Percentiles rank a stretch among this genome's conserved stretches.
Evolutionary conservation across 2,797 vertebrate genomes (phyloP).

Genomic region (Corythornis leucogaster): DNA sequence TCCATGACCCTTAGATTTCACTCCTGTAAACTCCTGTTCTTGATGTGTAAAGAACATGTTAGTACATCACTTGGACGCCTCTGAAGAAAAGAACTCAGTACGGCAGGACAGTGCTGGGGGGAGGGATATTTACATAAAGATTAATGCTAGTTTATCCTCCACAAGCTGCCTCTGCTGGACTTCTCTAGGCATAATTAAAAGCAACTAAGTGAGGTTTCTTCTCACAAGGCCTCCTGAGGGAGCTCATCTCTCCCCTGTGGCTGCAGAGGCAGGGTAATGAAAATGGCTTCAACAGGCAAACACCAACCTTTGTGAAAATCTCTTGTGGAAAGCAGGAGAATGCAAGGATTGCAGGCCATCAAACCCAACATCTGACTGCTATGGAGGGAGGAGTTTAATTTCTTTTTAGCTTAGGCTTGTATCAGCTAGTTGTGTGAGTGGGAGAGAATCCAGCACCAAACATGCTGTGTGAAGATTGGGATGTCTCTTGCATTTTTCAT

Average conservation of each 20-base stretch:
- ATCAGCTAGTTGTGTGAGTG: rapidly evolving
- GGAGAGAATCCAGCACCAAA: not conserved
- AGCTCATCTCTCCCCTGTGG: not conserved
- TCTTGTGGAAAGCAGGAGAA: not conserved
- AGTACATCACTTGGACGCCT: not conserved
- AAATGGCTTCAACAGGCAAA: not conserved
- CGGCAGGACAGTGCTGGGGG: not conserved
- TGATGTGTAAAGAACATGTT: not conserved
- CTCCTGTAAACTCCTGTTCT: not conserved
- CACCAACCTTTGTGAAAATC: not conserved
- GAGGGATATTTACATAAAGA: not conserved
- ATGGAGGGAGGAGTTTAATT: not conserved
- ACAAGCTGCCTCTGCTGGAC: not conserved
- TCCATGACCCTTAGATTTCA: not conserved
- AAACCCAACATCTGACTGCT: not conserved
- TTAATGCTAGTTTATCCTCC: not conserved
- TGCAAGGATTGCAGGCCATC: not conserved
- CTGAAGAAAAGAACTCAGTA: not conserved
- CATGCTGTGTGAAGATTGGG: not conserved
- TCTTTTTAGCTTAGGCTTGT: not conserved
- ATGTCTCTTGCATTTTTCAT: not conserved
- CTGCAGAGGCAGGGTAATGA: not conserved
- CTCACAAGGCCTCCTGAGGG: not conserved
- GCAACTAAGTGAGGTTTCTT: not conserved
- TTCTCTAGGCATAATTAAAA: slow-evolving; percentile 2